A percentile compares a stretch with the other conserved stretches of the same genome.
phyloP scores from a whole-genome alignment of 2,888 invertebrate species.

The Napeogenes sylphis region DNA sequence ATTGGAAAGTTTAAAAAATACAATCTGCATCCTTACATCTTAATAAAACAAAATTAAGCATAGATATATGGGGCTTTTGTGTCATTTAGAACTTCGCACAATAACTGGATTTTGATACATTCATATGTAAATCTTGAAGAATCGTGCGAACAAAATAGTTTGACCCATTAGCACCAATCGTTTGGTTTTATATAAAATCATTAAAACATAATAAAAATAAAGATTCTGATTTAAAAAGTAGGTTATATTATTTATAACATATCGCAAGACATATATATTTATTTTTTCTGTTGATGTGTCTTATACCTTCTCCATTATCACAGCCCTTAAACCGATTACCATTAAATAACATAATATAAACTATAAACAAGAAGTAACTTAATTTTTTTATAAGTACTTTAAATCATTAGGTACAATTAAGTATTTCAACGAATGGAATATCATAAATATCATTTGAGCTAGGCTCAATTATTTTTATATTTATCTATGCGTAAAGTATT shows the following conservation, averaged over 20 bases:
- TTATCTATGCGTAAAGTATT: slow-evolving; percentile 27
- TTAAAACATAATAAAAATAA: not conserved
- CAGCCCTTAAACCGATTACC: slow-evolving; percentile 65
- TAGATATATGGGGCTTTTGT: too few species aligned
- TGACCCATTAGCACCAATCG: slow-evolving; percentile 2
- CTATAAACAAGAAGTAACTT: slow-evolving; percentile 51
- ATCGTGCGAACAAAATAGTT: not conserved
- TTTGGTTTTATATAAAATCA: not conserved
- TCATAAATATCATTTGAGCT: slow-evolving; percentile 30
- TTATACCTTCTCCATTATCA: slow-evolving; percentile 65
- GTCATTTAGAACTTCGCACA: too few species aligned
- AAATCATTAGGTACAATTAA: slow-evolving; percentile 27
- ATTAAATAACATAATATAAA: slow-evolving; percentile 64
- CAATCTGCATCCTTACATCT: too few species aligned
- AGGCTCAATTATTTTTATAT: slow-evolving; percentile 29
- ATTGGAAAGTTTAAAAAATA: too few species aligned
- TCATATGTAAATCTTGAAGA: not conserved
- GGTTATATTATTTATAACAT: slow-evolving; percentile 5
- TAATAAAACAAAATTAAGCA: too few species aligned
- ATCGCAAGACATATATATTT: slow-evolving; percentile 11
- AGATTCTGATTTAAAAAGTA: slow-evolving; percentile 1
- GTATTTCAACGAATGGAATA: slow-evolving; percentile 40
- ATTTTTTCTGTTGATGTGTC: slow-evolving; percentile 42
- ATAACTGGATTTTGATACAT: not conserved
- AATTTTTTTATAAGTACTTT: slow-evolving; percentile 51